phyloP scores from a whole-genome alignment of 2,113 vertebrate genomes.

The Melozone crissalis region DNA sequence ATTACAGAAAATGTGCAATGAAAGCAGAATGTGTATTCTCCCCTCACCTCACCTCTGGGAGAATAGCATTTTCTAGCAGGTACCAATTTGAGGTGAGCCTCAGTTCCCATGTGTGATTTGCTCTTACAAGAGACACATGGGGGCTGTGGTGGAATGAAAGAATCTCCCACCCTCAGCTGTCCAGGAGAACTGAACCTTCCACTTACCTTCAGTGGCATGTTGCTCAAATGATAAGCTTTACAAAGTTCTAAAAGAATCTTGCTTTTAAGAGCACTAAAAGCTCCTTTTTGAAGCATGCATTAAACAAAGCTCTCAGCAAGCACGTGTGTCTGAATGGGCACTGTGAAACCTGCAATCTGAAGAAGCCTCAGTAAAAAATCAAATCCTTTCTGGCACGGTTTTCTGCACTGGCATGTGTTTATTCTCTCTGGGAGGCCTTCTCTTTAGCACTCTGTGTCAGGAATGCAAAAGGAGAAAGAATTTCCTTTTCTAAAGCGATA shows the following conservation, averaged over 20 bases:
- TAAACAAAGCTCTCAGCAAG: slow-evolving; percentile 38
- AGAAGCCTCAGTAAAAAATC: slow-evolving; percentile 3
- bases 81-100: neutral
- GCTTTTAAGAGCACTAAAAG: slow-evolving; percentile 7
- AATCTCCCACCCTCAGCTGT: neutral
- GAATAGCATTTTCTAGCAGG: neutral
- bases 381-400: slow-evolving; percentile 13
- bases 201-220: neutral
- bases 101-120: neutral
- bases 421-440: slow-evolving; percentile 36
- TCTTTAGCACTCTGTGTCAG: neutral
- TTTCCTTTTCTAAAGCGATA: neutral
- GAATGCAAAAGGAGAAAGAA: neutral
- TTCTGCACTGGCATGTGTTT: slow-evolving; percentile 15
- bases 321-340: neutral
- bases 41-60: neutral
- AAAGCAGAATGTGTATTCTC: neutral
- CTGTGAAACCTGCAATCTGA: slow-evolving; percentile 10
- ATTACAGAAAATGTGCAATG: neutral
- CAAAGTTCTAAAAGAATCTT: neutral
- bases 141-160: rapidly evolving
- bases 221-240: slow-evolving; percentile 22
- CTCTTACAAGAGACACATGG: neutral
- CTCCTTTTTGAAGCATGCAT: slow-evolving; percentile 12
- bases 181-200: neutral